phyloP scores from a whole-genome alignment of 2,888 invertebrate genomes.

The Galeopsomyia nigrocyanea region DNA sequence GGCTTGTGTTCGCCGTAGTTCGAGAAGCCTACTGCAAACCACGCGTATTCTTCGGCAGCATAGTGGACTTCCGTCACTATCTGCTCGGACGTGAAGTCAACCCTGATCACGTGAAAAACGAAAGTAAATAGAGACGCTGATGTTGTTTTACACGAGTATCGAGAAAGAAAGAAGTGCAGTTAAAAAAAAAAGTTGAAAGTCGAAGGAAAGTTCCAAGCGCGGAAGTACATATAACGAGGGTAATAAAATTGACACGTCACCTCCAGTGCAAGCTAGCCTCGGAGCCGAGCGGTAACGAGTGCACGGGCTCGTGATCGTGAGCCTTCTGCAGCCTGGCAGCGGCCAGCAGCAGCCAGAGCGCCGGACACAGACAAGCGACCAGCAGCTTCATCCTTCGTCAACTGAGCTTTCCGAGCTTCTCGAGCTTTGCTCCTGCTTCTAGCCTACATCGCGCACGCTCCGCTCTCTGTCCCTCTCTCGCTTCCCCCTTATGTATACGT shows the following conservation, averaged over 20 bases:
- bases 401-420: too few relatives aligned
- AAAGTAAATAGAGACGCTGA: too few relatives aligned
- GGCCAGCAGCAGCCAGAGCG: neutral
- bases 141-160: too few relatives aligned
- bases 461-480: too few relatives aligned
- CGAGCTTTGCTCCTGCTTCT: too few relatives aligned
- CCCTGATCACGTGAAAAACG: conserved; percentile 49
- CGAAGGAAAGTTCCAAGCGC: too few relatives aligned
- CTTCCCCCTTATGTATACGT: too few relatives aligned
- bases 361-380: conserved; percentile 3
- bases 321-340: neutral
- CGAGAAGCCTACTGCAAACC: conserved; percentile 92
- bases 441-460: too few relatives aligned
- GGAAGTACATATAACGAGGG: too few relatives aligned
- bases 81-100: conserved; percentile 58
- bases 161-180: too few relatives aligned
- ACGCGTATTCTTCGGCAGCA: conserved; percentile 66
- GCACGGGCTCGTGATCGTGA: conserved; percentile 48
- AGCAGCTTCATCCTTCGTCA: conserved; percentile 27
- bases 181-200: too few relatives aligned
- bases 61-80: conserved; percentile 63
- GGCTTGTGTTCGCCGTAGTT: conserved; percentile 80
- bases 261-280: conserved; percentile 65
- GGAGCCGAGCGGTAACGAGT: conserved; percentile 63
- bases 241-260: conserved; percentile 49